Base-by-base conservation (phyloP, 2,888 invertebrate genomes). In the Thelaira solivaga region DNA sequence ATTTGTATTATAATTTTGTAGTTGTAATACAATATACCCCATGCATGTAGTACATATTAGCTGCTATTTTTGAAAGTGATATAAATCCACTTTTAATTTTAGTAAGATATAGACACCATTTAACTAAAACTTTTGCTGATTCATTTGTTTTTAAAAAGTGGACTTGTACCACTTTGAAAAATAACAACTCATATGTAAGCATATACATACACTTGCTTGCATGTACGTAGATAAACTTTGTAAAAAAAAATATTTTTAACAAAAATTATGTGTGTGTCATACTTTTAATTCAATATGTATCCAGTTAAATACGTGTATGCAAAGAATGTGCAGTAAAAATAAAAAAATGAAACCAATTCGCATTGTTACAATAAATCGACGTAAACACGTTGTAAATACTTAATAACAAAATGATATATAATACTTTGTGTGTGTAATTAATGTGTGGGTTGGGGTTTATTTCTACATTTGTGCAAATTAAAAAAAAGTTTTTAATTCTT, bases 361-460 rank as follows among this genome's bases (percentile, higher is more conserved):
- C 26, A 26, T 6, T 45, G 26, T 53, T 31, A 31, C 18, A 45
- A 45, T 10, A 41, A 2, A 20, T 20, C 7, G 8, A 8, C 47
- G 13, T 39, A 59, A 59, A 47, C 24, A 26, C 47, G 29, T 16
- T 39, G n/a, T 16, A 22, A 29, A 24, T 39, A 31, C 8, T n/a
- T n/a, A n/a, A n/a, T 39, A 43, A 34, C 18, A 34, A 53, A 36
- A 64, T 64, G 43, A 51, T 31, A 72, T 49, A 16, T 49, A 61
- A 59, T 53, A 55, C 31, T 51, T 53, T 22, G 39, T 39, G 26
- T 22, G 39, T 39, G 26, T 31, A 43, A 29, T 39, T 26, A 51
- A 31, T 59, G 62, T 57, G 61, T 75, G 24, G 53, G 53, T 64
- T 62, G 53, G 39, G 41, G 13, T 29, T 75, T 68, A 43, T 31